phyloP scores from a whole-genome alignment of 2,888 invertebrate genomes.

The Eueremaeus valkanovi region DNA sequence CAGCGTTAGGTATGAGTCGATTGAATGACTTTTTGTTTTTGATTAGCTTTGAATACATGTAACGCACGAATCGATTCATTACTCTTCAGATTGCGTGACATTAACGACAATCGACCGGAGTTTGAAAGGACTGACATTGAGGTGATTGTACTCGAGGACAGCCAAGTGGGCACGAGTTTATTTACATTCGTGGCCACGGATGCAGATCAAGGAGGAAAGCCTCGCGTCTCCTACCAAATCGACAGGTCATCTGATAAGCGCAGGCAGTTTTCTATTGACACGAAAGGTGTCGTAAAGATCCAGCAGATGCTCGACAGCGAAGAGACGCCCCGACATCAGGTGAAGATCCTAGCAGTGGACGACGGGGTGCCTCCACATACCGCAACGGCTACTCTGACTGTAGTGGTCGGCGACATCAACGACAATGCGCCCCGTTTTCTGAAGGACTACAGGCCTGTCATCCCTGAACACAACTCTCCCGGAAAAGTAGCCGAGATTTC shows the following conservation, averaged over 20 bases:
- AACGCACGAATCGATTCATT: not conserved
- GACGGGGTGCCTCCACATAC: conserved; percentile 89
- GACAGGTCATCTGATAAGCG: conserved; percentile 87
- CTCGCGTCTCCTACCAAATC: conserved; percentile 66
- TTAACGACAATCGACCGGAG: conserved; percentile 84
- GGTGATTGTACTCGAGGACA: conserved; percentile 85
- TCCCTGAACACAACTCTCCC: conserved; percentile 87
- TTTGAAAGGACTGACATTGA: conserved; percentile 91
- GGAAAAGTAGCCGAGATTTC: conserved; percentile 86
- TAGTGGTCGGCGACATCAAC: conserved; percentile 91
- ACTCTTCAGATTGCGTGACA: conserved; percentile 65
- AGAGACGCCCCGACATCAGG: conserved; percentile 90
- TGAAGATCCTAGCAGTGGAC: conserved; percentile 91
- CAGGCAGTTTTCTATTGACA: conserved; percentile 87
- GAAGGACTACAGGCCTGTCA: conserved; percentile 77
- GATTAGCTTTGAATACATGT: no score
- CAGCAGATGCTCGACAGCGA: conserved; percentile 88
- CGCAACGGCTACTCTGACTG: conserved; percentile 86
- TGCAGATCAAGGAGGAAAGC: conserved; percentile 69
- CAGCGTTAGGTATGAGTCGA: conserved; percentile 61
- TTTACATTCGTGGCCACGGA: conserved; percentile 94
- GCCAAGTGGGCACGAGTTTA: conserved; percentile 79
- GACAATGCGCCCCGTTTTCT: conserved; percentile 91
- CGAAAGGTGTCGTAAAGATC: conserved; percentile 90
- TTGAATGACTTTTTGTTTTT: not conserved